Base-by-base conservation (phyloP, 2,888 invertebrate species). In the Phyllotreta cruciferae region DNA sequence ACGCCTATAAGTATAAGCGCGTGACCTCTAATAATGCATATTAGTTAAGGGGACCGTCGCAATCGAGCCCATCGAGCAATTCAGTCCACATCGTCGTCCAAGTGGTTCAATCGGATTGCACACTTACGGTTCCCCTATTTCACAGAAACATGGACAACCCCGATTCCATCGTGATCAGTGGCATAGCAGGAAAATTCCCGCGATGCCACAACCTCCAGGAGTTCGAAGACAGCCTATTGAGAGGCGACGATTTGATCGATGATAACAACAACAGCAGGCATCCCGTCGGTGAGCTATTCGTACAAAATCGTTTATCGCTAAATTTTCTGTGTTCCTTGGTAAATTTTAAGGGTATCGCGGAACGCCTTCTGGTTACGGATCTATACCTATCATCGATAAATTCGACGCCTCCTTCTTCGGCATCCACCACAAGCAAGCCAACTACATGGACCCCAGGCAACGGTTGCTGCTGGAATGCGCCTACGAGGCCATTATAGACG, bases 191-290 rank as follows among this genome's bases (percentile, higher is more conserved):
- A 9, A 77, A 86, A 62, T 86, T 87, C 71, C 90, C 90, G 0
- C 85, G 87, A 69, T 87, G 87, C 10, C 83, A 85, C 58, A 87
- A 85, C 72, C 79, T 89, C 45, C 79, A 81, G 14, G 85, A 88
- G 70, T 85, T 90, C 9, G 75, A 81, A 77, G 72, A 82, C 1
- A 82, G 81, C 52, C 78, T 90, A 6, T 80, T 86, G 53, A 82
- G 83, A 64, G 85, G 86, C 56, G 82, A 84, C 37, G 88, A 75
- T 61, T 44, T 94, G 82, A 87, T 94, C 62, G 93, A 93, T 58
- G 91, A 89, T 45, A 90, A 91, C 75, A 87, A 88, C 69, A 85
- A 89, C 41, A 85, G 94, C 24, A 24, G 24, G 24, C 24, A 24
- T 24, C 24, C 24, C n/a, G n/a, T n/a, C n/a, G n/a, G n/a, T n/a